Percentiles rank a stretch among this genome's conserved stretches.
phyloP scores from a whole-genome alignment of 2,888 invertebrate genomes.

The Thymelicus sylvestris region DNA sequence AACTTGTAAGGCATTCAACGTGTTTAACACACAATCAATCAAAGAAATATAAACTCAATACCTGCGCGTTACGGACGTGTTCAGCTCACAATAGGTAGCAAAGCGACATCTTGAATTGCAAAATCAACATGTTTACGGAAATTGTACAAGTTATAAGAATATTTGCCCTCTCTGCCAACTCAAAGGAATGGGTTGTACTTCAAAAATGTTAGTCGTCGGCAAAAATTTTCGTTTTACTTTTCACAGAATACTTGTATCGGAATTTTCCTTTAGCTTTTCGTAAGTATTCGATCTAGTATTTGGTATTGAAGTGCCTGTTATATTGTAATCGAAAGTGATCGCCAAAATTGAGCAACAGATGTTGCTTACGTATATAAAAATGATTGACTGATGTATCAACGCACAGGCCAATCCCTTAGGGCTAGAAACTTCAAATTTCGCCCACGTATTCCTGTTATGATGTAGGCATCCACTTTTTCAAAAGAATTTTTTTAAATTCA shows the following conservation, averaged over 20 bases:
- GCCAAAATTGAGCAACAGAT: no score
- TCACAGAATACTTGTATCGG: neutral
- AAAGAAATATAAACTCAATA: slow-evolving; percentile 3
- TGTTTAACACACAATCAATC: slow-evolving; percentile 3
- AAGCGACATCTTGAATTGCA: slow-evolving; percentile 20
- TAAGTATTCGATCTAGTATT: neutral
- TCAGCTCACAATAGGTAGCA: slow-evolving; percentile 1
- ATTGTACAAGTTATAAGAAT: slow-evolving; percentile 29
- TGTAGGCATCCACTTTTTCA: no score
- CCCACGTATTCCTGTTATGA: no score
- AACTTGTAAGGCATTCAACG: neutral
- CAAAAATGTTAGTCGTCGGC: slow-evolving; percentile 7
- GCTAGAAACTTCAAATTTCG: no score
- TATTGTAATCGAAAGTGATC: no score
- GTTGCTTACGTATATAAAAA: no score
- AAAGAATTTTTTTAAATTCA: no score
- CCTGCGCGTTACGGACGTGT: neutral
- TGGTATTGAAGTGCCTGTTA: neutral
- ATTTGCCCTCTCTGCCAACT: slow-evolving; percentile 15
- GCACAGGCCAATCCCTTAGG: no score
- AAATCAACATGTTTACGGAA: slow-evolving; percentile 34
- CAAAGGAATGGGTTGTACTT: slow-evolving; percentile 11
- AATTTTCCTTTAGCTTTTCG: neutral
- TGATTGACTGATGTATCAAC: no score
- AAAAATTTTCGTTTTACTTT: slow-evolving; percentile 1